Conservation (phyloP, 2,888 invertebrate genomes). For the Thymelicus sylvestris region DNA sequence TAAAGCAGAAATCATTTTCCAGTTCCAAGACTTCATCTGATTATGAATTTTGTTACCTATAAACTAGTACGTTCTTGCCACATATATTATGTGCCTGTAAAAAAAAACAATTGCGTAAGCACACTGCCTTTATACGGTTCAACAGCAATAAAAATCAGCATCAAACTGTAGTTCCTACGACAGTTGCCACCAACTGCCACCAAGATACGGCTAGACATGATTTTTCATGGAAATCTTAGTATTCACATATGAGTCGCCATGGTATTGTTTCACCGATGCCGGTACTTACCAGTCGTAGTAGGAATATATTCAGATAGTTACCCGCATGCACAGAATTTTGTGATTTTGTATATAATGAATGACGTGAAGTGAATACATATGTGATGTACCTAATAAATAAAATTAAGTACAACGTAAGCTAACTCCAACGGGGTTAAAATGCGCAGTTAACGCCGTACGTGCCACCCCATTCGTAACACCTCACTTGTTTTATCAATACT, state of each 20-base stretch:
- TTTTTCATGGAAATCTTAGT: slow-evolving; percentile 28
- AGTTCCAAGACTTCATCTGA: too few relatives aligned
- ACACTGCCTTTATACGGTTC: slow-evolving; percentile 15
- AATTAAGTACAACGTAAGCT: not conserved
- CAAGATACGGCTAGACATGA: slow-evolving; percentile 22
- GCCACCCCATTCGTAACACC: slow-evolving; percentile 51
- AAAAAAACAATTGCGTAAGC: slow-evolving; percentile 28
- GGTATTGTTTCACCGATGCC: slow-evolving; percentile 31
- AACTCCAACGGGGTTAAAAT: not conserved
- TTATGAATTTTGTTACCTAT: too few relatives aligned
- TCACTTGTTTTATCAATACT: slow-evolving; percentile 76
- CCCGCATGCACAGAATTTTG: not conserved
- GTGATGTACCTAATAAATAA: too few relatives aligned
- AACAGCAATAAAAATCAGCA: slow-evolving; percentile 25
- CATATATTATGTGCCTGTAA: too few relatives aligned
- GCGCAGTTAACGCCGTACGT: slow-evolving; percentile 9
- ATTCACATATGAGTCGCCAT: slow-evolving; percentile 28
- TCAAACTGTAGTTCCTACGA: slow-evolving; percentile 29
- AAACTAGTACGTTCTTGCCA: too few relatives aligned
- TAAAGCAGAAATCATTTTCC: too few relatives aligned
- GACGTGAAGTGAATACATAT: too few relatives aligned
- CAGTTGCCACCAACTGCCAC: not conserved
- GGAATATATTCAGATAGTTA: not conserved
- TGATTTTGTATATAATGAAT: not conserved
- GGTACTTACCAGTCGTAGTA: slow-evolving; percentile 30